Evolutionary conservation across 2,888 invertebrate genomes (phyloP).

Genomic region (Tetranychus piercei): DNA sequence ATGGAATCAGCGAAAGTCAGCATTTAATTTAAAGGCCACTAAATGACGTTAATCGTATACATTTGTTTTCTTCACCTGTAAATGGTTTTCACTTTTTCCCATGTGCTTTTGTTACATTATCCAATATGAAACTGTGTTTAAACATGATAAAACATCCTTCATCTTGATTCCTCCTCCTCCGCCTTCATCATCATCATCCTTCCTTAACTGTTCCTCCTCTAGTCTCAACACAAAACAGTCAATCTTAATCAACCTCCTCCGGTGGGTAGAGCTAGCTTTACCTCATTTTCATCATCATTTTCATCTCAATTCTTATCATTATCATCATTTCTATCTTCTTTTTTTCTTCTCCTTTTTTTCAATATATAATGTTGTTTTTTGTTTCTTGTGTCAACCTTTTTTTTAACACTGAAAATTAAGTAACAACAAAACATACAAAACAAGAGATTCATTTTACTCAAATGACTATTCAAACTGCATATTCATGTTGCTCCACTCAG

Average conservation of each 20-base stretch:
- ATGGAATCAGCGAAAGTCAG: no score
- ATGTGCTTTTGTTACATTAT: no score
- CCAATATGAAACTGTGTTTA: background rate
- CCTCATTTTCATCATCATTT: background rate
- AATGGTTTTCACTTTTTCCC: no score
- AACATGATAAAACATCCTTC: background rate
- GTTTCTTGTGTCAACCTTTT: background rate
- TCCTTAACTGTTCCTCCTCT: background rate
- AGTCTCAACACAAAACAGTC: background rate
- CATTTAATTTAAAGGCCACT: no score
- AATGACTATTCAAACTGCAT: background rate
- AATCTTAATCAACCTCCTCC: conserved; percentile 1
- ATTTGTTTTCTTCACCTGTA: no score
- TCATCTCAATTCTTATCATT: background rate
- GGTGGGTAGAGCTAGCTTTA: background rate
- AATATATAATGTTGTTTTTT: background rate
- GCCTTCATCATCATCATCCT: background rate
- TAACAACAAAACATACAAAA: background rate
- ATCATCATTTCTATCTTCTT: background rate
- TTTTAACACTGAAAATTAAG: background rate
- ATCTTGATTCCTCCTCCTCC: background rate
- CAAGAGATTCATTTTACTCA: no score
- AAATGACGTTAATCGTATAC: no score
- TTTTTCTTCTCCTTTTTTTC: background rate
- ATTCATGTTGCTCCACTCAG: background rate